Evolutionary conservation across 92 coral and sea anemone genomes (phyloP).

Genomic region (Zoanthus sansibaricus): DNA sequence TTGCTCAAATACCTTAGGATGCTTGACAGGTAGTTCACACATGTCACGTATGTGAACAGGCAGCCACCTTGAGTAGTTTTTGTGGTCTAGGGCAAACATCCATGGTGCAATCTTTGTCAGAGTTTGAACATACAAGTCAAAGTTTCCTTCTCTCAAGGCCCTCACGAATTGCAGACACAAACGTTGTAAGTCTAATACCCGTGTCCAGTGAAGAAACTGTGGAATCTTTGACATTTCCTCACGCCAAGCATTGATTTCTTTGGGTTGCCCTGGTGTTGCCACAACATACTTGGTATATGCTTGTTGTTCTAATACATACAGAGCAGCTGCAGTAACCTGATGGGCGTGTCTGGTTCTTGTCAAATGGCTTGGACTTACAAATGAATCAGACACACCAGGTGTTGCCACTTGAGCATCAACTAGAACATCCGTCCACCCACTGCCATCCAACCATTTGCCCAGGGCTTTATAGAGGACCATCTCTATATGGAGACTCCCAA

Average conservation of each 20-base stretch:
- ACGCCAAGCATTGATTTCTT: not conserved
- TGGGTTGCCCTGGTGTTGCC: not conserved
- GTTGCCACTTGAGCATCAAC: too few relatives aligned
- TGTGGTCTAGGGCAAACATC: too few relatives aligned
- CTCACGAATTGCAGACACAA: conserved; percentile 8
- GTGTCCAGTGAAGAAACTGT: conserved; percentile 5
- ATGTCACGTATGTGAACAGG: conserved; percentile 15
- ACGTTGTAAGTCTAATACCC: not conserved
- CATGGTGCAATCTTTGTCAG: too few relatives aligned
- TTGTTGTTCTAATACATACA: conserved; percentile 22
- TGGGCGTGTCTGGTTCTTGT: conserved; percentile 47
- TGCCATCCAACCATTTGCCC: conserved; percentile 44
- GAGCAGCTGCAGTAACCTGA: conserved; percentile 50
- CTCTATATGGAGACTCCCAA: conserved; percentile 45
- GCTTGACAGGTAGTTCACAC: conserved; percentile 5
- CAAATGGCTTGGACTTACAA: conserved; percentile 43
- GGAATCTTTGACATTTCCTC: not conserved
- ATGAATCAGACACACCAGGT: conserved; percentile 48
- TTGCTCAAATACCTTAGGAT: not conserved
- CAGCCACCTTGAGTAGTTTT: conserved; percentile 6
- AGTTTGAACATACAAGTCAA: not conserved
- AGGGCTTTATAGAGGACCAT: conserved; percentile 37
- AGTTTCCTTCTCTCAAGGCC: conserved; percentile 12
- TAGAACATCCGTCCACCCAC: conserved; percentile 47
- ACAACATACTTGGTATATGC: conserved; percentile 22